Percentiles rank a stretch among this genome's conserved stretches.
Conservation (phyloP, 2,113 vertebrate genomes). For the Alces alces region DNA sequence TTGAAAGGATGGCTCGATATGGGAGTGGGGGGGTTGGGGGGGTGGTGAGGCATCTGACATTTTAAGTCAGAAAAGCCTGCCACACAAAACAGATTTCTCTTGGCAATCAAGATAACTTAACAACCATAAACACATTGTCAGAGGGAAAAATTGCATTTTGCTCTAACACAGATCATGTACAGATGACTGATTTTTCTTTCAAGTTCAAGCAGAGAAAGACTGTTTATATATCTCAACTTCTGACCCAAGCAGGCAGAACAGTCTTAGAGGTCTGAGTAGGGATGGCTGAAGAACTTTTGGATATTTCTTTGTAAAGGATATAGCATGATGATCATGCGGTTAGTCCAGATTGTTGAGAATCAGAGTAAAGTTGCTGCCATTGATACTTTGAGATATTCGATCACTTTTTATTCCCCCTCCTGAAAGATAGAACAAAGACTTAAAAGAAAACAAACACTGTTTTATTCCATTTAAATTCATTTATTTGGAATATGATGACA, state of each 20-base stretch:
- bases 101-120: conserved; percentile 82
- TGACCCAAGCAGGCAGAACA: conserved; percentile 68
- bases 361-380: conserved; percentile 55
- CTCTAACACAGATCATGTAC: conserved; percentile 76
- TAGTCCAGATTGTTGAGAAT: conserved; percentile 51
- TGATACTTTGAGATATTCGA: conserved; percentile 53
- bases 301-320: conserved; percentile 61
- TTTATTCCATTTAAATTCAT: not conserved
- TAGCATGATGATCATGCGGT: conserved; percentile 48
- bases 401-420: not conserved
- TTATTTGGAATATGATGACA: not conserved
- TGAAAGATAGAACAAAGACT: not conserved
- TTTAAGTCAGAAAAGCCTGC: conserved; percentile 72
- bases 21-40: not conserved
- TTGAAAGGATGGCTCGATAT: conserved; percentile 51
- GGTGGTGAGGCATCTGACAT: conserved; percentile 46
- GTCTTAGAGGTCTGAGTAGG: conserved; percentile 64
- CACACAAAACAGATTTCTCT: conserved; percentile 76
- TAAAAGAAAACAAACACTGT: not conserved
- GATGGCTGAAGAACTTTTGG: conserved; percentile 59
- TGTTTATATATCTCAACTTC: conserved; percentile 78
- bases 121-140: conserved; percentile 80
- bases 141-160: conserved; percentile 80
- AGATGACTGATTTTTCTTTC: conserved; percentile 82
- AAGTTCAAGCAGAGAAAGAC: conserved; percentile 76